Evolutionary conservation across 2,113 vertebrate genomes (phyloP), one percentile per base, ranked within the genome.

Genomic region (Geococcyx californianus): DNA sequence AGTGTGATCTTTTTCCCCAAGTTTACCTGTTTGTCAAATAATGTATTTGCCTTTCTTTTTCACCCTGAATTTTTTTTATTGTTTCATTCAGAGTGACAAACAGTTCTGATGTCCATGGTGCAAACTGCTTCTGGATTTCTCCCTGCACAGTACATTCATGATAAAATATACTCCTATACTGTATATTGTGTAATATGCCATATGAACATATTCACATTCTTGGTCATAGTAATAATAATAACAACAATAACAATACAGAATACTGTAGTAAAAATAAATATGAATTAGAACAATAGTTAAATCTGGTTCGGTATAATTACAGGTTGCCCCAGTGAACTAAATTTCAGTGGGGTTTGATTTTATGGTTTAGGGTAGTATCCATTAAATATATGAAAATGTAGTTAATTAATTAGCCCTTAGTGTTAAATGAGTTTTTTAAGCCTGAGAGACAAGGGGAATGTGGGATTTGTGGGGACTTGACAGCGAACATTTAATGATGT

Each of bases 351-450:
- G 84, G 70, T 90, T 98, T 95, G 49, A 63, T 75, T 97, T 86
- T 94, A 77, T 84, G 62, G 56, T 87, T 97, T 96, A 93, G 69
- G 79, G 49, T 93, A 79, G 95, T 94, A 72, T 97, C 81, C 64
- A 92, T 97, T 97, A 97, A 97, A 97, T 95, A 96, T 97, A 95
- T 94, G 72, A 97, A 97, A 98, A 97, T 94, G 68, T 63, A 94
- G 91, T 96, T 98, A 97, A 98, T 97, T 98, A 97, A 97, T 97
- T 97, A 97, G 79, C 85, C 91, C 38, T 97, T 87, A 87, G 67
- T 95, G 95, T 97, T 97, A 97, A 97, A 97, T 97, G 96, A 98
- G 92, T 88, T 96, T 97, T 97, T 95, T 97, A 97, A 97, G 94
- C 96, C 95, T 97, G 95, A 97, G 97, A 98, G 96, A 97, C 89